A percentile compares a stretch with the other conserved stretches of the same genome.
Conservation (phyloP, 2,113 vertebrate genomes). For the Lota lota region DNA sequence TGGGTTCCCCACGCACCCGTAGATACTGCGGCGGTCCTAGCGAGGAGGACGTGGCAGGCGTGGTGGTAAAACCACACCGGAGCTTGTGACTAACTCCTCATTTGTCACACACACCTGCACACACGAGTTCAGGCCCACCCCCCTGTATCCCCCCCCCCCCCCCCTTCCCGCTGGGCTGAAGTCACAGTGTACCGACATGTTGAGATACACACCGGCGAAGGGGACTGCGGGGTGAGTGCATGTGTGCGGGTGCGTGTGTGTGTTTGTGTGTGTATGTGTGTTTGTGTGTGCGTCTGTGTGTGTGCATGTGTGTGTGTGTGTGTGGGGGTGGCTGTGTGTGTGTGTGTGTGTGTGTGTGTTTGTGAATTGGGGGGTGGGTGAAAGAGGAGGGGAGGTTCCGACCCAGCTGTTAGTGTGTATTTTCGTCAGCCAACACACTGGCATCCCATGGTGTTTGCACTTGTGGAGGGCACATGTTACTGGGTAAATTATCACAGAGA, state of each 20-base stretch:
- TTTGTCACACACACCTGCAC: constrained; percentile 65
- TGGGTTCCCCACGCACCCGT: too few relatives aligned
- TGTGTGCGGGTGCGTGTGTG: too few relatives aligned
- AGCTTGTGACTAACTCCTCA: constrained; percentile 61
- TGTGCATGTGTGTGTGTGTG: too few relatives aligned
- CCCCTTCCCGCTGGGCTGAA: constrained; percentile 65
- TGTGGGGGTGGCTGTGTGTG: too few relatives aligned
- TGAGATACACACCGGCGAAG: constrained; percentile 48
- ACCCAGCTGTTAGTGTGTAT: constrained; percentile 69
- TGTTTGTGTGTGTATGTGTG: too few relatives aligned
- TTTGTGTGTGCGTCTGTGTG: too few relatives aligned
- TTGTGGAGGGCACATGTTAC: constrained; percentile 69
- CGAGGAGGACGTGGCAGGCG: background rate
- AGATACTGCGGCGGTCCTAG: background rate
- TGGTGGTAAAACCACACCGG: constrained; percentile 10
- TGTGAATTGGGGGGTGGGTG: too few relatives aligned
- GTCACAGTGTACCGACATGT: constrained; percentile 68
- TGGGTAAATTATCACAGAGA: constrained; percentile 72
- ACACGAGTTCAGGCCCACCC: constrained; percentile 60
- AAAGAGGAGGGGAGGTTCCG: too few relatives aligned
- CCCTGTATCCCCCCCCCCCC: constrained; percentile 31
- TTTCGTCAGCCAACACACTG: constrained; percentile 58
- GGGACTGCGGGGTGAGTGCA: background rate
- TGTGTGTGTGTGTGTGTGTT: too few relatives aligned
- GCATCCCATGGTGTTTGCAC: constrained; percentile 61